Evolutionary conservation across 2,113 vertebrate genomes (phyloP).

Genomic region (Trichomycterus rosablanca): DNA sequence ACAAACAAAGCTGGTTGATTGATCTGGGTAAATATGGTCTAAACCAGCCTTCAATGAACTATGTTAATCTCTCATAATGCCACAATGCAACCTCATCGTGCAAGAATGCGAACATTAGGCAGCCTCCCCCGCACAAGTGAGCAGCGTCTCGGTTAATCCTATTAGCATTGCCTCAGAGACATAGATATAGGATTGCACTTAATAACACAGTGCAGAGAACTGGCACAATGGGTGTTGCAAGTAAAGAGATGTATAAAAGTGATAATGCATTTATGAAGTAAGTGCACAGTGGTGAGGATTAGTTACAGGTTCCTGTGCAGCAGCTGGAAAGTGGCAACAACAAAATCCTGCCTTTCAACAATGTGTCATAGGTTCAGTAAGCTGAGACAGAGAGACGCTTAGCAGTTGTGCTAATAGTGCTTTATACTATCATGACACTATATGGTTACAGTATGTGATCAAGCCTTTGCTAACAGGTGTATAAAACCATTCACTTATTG

Average conservation of each 20-base stretch:
- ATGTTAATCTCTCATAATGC: constrained; percentile 21
- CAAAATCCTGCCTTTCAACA: neutral
- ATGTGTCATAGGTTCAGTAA: no score
- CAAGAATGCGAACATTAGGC: constrained; percentile 15
- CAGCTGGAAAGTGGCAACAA: constrained; percentile 10
- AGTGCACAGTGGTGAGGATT: constrained; percentile 1
- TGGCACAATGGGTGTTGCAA: constrained; percentile 2
- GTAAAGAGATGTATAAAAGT: constrained; percentile 25
- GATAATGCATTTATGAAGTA: constrained; percentile 13
- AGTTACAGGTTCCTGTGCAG: neutral
- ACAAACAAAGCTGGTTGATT: constrained; percentile 32
- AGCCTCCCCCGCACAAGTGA: constrained; percentile 7
- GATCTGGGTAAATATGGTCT: constrained; percentile 21
- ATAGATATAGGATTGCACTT: constrained; percentile 28
- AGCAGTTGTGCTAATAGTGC: no score
- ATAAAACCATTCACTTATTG: no score
- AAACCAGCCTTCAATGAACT: constrained; percentile 7
- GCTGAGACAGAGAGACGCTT: neutral
- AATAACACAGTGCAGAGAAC: constrained; percentile 25
- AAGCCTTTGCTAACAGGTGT: no score
- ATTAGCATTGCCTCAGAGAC: constrained; percentile 26
- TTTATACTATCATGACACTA: no score
- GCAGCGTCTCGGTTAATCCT: constrained; percentile 16
- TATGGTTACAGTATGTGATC: neutral
- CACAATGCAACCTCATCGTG: constrained; percentile 4